Conservation (phyloP, 2,888 invertebrate genomes). For the Scelioninae gen. 2 region DNA sequence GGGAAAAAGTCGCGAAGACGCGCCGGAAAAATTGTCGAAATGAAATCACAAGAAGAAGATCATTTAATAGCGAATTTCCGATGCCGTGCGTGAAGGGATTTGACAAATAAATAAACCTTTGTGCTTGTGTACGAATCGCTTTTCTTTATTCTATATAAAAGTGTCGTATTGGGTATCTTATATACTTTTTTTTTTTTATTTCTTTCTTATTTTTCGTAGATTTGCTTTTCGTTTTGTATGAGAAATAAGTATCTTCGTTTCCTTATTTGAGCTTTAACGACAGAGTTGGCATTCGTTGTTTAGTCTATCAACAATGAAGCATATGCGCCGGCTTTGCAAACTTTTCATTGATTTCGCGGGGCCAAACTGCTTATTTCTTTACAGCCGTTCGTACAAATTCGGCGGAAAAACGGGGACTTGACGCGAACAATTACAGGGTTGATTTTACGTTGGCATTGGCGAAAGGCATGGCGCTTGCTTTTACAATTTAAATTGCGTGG, state of each 20-base stretch:
- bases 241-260: slow-evolving; percentile 38
- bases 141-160: slow-evolving; percentile 54
- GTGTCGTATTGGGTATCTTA: slow-evolving; percentile 29
- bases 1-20: slow-evolving; percentile 42
- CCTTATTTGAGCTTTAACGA: slow-evolving; percentile 42
- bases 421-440: too few species aligned
- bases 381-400: slow-evolving; percentile 2
- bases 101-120: slow-evolving; percentile 48
- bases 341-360: slow-evolving; percentile 31
- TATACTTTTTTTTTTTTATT: slow-evolving; percentile 1
- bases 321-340: slow-evolving; percentile 45
- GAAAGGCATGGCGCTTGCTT: too few species aligned
- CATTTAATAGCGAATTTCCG: slow-evolving; percentile 48
- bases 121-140: slow-evolving; percentile 39
- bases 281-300: slow-evolving; percentile 51
- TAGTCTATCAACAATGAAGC: slow-evolving; percentile 49
- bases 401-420: too few species aligned
- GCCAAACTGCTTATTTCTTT: slow-evolving; percentile 46
- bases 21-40: slow-evolving; percentile 27
- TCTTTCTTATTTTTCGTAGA: background rate
- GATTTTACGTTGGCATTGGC: too few species aligned
- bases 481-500: too few species aligned
- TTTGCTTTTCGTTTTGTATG: slow-evolving; percentile 23
- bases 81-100: slow-evolving; percentile 36
- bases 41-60: slow-evolving; percentile 37